Conservation (phyloP, 2,113 vertebrate species). For the Harpagus bidentatus region DNA sequence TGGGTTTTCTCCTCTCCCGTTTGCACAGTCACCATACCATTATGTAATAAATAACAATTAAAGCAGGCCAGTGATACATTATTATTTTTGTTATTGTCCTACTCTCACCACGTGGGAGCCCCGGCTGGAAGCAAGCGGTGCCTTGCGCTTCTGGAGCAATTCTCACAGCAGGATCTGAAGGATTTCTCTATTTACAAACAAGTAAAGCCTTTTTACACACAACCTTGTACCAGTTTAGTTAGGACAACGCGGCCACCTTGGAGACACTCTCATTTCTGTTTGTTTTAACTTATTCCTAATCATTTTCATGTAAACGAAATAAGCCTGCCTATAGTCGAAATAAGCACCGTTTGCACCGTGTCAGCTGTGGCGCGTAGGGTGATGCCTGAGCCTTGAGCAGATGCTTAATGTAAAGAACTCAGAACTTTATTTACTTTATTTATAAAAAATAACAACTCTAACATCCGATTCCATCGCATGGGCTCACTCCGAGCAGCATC, state of each 20-base stretch:
- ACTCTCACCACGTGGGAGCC: background rate
- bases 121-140: background rate
- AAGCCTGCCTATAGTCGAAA: background rate
- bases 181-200: slow-evolving; percentile 2
- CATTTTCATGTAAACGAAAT: background rate
- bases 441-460: background rate
- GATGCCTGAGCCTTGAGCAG: accelerated
- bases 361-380: accelerated
- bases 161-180: background rate
- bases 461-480: accelerated
- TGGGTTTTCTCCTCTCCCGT: background rate
- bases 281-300: background rate
- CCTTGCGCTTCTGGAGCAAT: background rate
- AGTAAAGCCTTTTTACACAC: background rate
- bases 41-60: background rate
- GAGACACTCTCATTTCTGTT: background rate
- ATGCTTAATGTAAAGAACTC: background rate
- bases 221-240: background rate
- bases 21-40: background rate
- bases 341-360: background rate
- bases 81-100: background rate
- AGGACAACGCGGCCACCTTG: background rate
- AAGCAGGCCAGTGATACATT: background rate
- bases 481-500: background rate
- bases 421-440: background rate